phyloP scores from a whole-genome alignment of 2,888 invertebrate species.

The Tenodera sinensis region DNA sequence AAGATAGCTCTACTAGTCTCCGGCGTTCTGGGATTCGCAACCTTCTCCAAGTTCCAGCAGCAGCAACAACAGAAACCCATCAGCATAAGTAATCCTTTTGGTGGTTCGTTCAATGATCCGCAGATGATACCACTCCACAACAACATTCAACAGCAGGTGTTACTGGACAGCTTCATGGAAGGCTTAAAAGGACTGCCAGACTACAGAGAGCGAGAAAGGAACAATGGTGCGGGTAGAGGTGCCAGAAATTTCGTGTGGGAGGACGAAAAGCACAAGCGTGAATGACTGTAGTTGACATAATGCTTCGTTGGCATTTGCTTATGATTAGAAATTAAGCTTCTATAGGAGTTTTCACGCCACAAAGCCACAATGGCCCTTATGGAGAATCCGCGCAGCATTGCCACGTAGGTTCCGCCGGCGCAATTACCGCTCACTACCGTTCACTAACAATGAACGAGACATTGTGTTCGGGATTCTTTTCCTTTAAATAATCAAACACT shows the following conservation, averaged over 20 bases:
- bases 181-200: neutral
- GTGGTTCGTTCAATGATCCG: neutral
- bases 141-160: neutral
- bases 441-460: too few relatives aligned
- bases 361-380: too few relatives aligned
- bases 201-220: neutral
- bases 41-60: constrained; percentile 14
- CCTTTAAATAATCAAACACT: too few relatives aligned
- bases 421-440: too few relatives aligned
- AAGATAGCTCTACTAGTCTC: constrained; percentile 70
- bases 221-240: neutral
- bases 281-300: too few relatives aligned
- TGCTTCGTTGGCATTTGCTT: too few relatives aligned
- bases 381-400: too few relatives aligned
- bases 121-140: neutral
- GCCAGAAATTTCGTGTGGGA: constrained; percentile 31
- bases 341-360: too few relatives aligned
- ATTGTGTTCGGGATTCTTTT: too few relatives aligned
- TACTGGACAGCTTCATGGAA: neutral
- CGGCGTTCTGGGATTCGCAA: constrained; percentile 59
- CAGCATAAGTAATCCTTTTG: neutral
- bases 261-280: neutral
- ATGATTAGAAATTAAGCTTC: too few relatives aligned
- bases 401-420: too few relatives aligned
- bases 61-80: neutral